Evolutionary conservation across 2,113 vertebrate genomes (phyloP), one percentile per base, ranked within the genome.

Genomic region (Dendropsophus ebraccatus): DNA sequence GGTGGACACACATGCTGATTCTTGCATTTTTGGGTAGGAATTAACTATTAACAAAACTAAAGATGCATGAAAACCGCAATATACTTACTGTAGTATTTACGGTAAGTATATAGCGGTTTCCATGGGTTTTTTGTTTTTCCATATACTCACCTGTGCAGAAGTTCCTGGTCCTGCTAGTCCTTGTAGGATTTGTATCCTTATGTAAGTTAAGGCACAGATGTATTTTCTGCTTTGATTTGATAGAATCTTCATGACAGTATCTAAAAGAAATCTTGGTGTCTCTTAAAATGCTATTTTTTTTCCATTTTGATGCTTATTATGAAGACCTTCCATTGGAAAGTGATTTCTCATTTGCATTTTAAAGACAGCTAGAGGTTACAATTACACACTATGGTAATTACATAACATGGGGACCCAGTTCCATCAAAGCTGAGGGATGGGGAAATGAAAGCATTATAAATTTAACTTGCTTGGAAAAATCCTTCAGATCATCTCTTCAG

Each of bases 361-460:
- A 35, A 69, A 35, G 65, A 69, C 30, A 69, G 65, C 65, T 69
- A 69, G 65, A 69, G 65, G 65, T 69, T 69, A 69, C 65, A 19
- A 35, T 19, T 69, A 69, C 30, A 69, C 65, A 69, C 65, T 35
- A 69, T 69, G 65, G 65, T 69, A 35, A 35, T 69, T 69, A 69
- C n/a, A 35, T 32, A 35, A 69, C 30, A 69, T 69, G 65, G 30
- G 30, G 30, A 69, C 30, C 28, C 30, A 69, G 65, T 35, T 19
- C 65, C 65, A 69, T 69, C 65, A 69, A 69, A 69, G 65, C 28
- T 19, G 30, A 69, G 30, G 17, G 65, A 69, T 69, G 65, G 35
- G 65, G 65, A 69, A 69, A 69, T 69, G 65, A 69, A 69, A 69
- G 65, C 16, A 69, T 69, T 69, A 35, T 35, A 69, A 69, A 69